A percentile compares a stretch with the other conserved stretches of the same genome.
Evolutionary conservation across 2,888 invertebrate species (phyloP).

Genomic region (Pandemis heparana): DNA sequence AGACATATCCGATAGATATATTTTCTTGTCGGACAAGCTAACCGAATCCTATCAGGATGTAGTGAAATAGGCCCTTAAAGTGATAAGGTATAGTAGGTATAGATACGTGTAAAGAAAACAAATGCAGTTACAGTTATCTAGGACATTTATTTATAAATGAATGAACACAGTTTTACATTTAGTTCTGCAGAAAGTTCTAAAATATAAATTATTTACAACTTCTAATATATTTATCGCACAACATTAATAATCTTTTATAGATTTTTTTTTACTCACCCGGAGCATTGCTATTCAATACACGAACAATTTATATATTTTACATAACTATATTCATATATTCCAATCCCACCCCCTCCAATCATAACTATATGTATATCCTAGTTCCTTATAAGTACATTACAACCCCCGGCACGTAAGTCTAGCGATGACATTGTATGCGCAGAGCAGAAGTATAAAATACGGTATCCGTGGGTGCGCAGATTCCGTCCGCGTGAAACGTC

Average conservation of each 20-base stretch:
- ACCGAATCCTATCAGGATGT: too few species aligned
- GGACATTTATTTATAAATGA: constrained; percentile 77
- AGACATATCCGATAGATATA: too few species aligned
- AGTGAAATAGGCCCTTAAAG: too few species aligned
- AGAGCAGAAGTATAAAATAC: too few species aligned
- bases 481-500: too few species aligned
- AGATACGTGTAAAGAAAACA: constrained; percentile 31
- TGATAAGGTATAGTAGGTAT: too few species aligned
- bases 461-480: too few species aligned
- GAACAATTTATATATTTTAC: constrained; percentile 27
- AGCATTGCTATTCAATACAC: constrained; percentile 55
- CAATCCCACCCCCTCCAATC: not conserved
- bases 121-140: constrained; percentile 58
- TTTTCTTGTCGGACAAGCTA: too few species aligned
- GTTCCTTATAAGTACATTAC: too few species aligned
- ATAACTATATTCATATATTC: not conserved
- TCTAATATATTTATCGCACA: constrained; percentile 43
- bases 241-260: constrained; percentile 45
- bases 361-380: not conserved
- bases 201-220: constrained; percentile 45
- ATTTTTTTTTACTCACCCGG: constrained; percentile 70
- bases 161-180: constrained; percentile 81
- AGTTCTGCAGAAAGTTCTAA: constrained; percentile 59
- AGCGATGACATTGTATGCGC: too few species aligned
- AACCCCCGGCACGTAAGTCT: too few species aligned